Conservation (phyloP, 2,113 vertebrate species). For the Typhlomys cinereus region DNA sequence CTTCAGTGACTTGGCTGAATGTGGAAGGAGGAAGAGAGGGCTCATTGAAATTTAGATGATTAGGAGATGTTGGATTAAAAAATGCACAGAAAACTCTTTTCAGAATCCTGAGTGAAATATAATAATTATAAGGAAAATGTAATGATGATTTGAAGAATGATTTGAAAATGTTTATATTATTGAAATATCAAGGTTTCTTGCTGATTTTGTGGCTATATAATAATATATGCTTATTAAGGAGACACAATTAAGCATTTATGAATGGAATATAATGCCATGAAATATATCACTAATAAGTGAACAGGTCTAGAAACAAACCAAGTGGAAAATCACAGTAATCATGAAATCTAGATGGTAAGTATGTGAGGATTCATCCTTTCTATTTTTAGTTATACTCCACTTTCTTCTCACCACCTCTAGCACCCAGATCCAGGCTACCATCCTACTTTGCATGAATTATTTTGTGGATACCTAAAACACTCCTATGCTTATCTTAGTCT, state of each 20-base stretch:
- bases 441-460: neutral
- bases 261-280: neutral
- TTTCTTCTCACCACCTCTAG: neutral
- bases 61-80: neutral
- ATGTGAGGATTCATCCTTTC: neutral
- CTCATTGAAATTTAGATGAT: neutral
- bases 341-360: neutral
- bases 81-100: neutral
- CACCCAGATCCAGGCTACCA: no score
- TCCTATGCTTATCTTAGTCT: neutral
- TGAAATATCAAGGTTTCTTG: neutral
- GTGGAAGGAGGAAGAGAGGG: neutral
- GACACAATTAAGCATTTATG: neutral
- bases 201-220: slow-evolving; percentile 23
- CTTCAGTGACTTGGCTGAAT: neutral
- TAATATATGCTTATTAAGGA: neutral
- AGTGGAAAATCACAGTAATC: neutral
- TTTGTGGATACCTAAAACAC: neutral
- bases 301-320: neutral
- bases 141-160: neutral
- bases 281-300: neutral
- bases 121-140: neutral
- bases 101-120: neutral
- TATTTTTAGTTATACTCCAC: neutral
- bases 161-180: neutral